Conservation (phyloP, 2,113 vertebrate species). For the Muntiacus muntjak region DNA sequence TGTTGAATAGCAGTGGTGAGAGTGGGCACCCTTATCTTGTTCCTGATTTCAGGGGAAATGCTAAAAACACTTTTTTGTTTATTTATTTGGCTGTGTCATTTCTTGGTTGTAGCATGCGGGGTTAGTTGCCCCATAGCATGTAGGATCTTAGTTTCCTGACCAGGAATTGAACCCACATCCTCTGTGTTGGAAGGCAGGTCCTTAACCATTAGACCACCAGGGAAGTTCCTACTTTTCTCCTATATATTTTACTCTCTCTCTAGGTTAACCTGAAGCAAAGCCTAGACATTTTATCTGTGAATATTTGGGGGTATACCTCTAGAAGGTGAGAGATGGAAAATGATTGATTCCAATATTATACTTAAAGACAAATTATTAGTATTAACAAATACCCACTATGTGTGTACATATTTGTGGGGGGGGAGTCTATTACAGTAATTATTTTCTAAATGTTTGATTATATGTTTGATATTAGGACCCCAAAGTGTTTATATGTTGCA, state of each 20-base stretch:
- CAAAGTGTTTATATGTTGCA: background rate
- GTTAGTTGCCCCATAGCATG: background rate
- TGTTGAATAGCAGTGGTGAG: too few relatives aligned
- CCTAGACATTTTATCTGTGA: background rate
- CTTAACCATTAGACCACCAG: background rate
- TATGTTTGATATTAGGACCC: background rate
- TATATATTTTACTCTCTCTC: background rate
- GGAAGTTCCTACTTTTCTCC: background rate
- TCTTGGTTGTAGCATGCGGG: background rate
- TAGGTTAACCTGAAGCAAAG: background rate
- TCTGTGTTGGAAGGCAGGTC: background rate
- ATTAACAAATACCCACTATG: background rate
- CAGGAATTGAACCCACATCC: background rate
- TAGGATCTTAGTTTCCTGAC: background rate
- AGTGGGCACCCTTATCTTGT: too few relatives aligned
- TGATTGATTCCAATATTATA: background rate
- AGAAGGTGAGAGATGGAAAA: background rate
- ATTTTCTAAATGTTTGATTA: background rate
- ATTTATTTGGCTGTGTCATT: background rate
- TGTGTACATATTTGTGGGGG: background rate
- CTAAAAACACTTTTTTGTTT: background rate
- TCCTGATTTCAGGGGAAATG: too few relatives aligned
- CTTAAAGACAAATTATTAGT: background rate
- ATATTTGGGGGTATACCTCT: background rate
- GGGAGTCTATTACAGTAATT: background rate